Conservation (phyloP, 1,140 invertebrate genomes). For the Drosophila suzukii region DNA sequence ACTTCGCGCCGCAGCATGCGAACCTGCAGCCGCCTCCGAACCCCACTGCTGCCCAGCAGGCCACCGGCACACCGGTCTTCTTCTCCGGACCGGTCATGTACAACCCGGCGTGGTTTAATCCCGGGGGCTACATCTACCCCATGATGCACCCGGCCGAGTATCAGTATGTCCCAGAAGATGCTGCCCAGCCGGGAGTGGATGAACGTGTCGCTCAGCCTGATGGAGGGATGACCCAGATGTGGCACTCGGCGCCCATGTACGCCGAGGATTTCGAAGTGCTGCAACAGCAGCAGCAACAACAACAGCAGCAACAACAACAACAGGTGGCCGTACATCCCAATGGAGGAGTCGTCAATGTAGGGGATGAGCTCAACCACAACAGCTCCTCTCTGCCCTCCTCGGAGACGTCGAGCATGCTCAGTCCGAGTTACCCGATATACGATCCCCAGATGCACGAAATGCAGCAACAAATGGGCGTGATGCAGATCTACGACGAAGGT, state of each 20-base stretch:
- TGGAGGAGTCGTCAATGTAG: constrained; percentile 41
- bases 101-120: constrained; percentile 42
- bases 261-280: constrained; percentile 65
- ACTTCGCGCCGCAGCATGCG: constrained; percentile 68
- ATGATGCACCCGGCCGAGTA: constrained; percentile 66
- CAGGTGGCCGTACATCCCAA: constrained; percentile 34
- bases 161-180: constrained; percentile 63
- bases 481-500: constrained; percentile 78
- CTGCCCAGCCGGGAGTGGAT: constrained; percentile 47
- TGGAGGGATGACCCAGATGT: constrained; percentile 56
- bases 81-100: constrained; percentile 48
- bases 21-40: constrained; percentile 59
- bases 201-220: constrained; percentile 63
- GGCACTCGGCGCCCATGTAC: constrained; percentile 71
- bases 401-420: constrained; percentile 76
- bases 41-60: constrained; percentile 69
- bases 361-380: constrained; percentile 79
- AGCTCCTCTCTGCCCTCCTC: constrained; percentile 68
- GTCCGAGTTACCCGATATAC: constrained; percentile 79
- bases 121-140: constrained; percentile 52
- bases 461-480: constrained; percentile 78
- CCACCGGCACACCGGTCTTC: constrained; percentile 66
- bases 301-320: constrained; percentile 39
- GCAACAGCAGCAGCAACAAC: constrained; percentile 37
- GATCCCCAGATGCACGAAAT: constrained; percentile 78